Evolutionary conservation across 2,113 vertebrate genomes (phyloP).

Genomic region (Ammospiza nelsoni): DNA sequence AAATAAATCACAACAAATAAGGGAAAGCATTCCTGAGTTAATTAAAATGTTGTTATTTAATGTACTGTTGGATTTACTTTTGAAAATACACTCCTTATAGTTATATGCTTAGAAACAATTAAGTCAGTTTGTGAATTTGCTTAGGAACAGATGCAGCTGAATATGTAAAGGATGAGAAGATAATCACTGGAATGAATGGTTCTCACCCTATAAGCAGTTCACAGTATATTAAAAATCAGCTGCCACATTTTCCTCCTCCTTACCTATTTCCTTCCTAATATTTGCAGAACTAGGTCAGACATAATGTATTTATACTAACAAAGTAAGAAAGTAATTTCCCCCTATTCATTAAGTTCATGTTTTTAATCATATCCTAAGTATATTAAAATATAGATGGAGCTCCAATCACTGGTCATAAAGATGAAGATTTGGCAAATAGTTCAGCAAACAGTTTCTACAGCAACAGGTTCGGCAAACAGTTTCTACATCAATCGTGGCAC

Average conservation of each 20-base stretch:
- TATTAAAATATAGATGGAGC: conserved; percentile 16
- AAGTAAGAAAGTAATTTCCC: neutral
- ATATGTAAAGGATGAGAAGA: neutral
- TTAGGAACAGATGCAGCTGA: neutral
- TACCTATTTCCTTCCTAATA: neutral
- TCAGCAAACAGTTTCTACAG: neutral
- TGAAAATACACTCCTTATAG: neutral
- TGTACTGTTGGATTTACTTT: neutral
- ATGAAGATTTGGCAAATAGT: neutral
- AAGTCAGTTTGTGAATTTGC: neutral
- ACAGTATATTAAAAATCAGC: neutral
- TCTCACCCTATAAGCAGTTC: neutral
- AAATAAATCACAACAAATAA: conserved; percentile 2
- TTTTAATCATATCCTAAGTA: neutral
- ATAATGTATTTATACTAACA: neutral
- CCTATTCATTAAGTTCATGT: neutral
- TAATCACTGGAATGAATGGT: neutral
- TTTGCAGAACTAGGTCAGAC: neutral
- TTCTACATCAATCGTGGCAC: neutral
- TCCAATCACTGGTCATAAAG: neutral
- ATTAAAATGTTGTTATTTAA: conserved; percentile 15
- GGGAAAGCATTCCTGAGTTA: neutral
- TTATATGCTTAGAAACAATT: neutral
- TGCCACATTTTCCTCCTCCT: neutral
- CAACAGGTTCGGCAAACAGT: neutral